Base-by-base conservation (phyloP, 2,888 invertebrate genomes). In the Physocephala rufipes region DNA sequence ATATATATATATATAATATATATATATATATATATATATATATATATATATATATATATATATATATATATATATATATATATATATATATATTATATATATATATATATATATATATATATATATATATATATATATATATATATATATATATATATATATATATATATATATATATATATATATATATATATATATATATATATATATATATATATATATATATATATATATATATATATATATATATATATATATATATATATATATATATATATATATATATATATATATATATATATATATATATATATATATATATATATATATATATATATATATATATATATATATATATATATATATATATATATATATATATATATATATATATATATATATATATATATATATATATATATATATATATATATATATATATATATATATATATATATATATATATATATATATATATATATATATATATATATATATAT, bases 71-170 rank as follows among this genome's bases (percentile, higher is more conserved):
- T 19, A 49, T 49, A 65, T 19, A 21, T 49, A 58, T 53, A 3
- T 28, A 19, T 26, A 26, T 53, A 49, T 26, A 24, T 64, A n/a
- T n/a, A 15, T 12, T 49, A 26, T 19, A 21, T 26, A 65, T 2
- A 19, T 51, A 64, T 28, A 7, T 51, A n/a, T 12, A 65, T 24
- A 47, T 19, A 49, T 49, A 65, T 19, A 21, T 49, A 58, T 36
- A 67, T 47, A 47, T 24, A 67, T 71, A 68, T 51, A 28, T 70
- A 30, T 62, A 59, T 51, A 59, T 65, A 47, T 61, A 62, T 26
- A 49, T 71, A 64, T 69, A 16, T n/a, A 59, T 36, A 68, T 67
- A 26, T 69, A 43, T 62, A 43, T 58, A 45, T 53, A 51, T 12
- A 43, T 36, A 47, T 47, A 15, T 16, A 16, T 16, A 47, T 47